Conservation (phyloP, 92 coral and sea anemone genomes). For the Actinostola sp. region DNA sequence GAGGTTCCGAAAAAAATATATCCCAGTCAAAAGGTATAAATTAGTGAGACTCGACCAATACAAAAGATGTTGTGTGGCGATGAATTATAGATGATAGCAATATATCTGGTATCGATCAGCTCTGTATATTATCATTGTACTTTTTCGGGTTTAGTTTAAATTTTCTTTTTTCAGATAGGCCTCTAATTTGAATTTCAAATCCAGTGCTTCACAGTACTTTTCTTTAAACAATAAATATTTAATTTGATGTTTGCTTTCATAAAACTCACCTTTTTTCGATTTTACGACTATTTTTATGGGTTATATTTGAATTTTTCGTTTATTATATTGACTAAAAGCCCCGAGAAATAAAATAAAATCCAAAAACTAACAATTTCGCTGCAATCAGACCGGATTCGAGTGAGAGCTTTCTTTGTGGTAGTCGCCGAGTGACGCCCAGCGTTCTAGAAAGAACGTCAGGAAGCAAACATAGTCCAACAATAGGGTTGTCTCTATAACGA, state of each 20-base stretch:
- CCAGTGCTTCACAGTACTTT: neutral
- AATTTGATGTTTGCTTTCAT: slow-evolving; percentile 14
- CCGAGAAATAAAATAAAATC: neutral
- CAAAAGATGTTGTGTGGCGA: slow-evolving; percentile 1
- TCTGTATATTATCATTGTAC: slow-evolving; percentile 3
- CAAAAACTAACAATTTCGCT: neutral
- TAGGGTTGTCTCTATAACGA: slow-evolving; percentile 37
- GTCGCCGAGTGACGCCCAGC: slow-evolving; percentile 45
- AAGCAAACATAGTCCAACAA: slow-evolving; percentile 36
- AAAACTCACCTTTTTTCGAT: slow-evolving; percentile 13
- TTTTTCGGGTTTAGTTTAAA: neutral
- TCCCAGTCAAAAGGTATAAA: neutral
- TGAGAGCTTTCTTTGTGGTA: slow-evolving; percentile 18
- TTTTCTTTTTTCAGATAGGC: slow-evolving; percentile 5
- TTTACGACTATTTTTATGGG: neutral
- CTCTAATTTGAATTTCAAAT: slow-evolving; percentile 43
- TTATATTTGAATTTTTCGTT: slow-evolving; percentile 4
- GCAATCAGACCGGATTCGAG: slow-evolving; percentile 36
- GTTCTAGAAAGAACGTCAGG: slow-evolving; percentile 46
- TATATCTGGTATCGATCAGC: slow-evolving; percentile 21
- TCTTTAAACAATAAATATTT: slow-evolving; percentile 21
- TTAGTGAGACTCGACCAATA: slow-evolving; percentile 1
- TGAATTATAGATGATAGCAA: slow-evolving; percentile 27
- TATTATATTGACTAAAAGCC: neutral
- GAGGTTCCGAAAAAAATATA: neutral